Evolutionary conservation across 1,140 invertebrate genomes (phyloP), one percentile per base, ranked within the genome.

Genomic region (Neodiprion virginianus): DNA sequence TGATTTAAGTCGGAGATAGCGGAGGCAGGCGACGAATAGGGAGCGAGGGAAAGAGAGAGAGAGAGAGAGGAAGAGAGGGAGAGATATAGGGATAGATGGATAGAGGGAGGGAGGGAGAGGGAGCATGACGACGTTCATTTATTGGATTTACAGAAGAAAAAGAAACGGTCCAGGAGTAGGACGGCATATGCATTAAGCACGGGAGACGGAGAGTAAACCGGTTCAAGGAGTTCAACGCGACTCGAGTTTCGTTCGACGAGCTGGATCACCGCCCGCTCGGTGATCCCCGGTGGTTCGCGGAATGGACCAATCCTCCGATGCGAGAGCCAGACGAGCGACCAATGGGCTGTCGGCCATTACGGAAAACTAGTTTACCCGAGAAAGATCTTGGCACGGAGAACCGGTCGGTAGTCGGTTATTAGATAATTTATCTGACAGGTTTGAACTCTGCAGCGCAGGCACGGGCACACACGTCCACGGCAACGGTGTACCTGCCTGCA

Each of bases 371-470:
- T 68, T 67, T 70, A 50, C 21, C 69, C 73, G 72, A 49, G 67
- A 48, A 71, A 50, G 73, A 53, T 21, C 17, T 21, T 47, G 40
- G 21, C 73, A 48, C 53, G 73, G 49, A 50, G 61, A 74, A 74
- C 73, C 73, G 73, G 73, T 74, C 73, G 73, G 73, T 74, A 74
- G 73, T 74, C 73, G 69, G 68, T 67, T 74, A 74, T 74, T 74
- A 74, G 73, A 74, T 74, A 74, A 74, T 74, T 74, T 74, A 74
- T 74, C 73, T 74, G 73, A 74, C 73, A 74, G 73, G 67, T 74
- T 71, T 74, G 73, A 74, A 74, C 73, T 74, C 73, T 40, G 48
- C 72, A 65, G 53, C 53, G 11, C 28, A 40, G 2, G 28, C 5
- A 40, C 28, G 5, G 28, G 28, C 28, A 40, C 28, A 40, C 28